phyloP scores from a whole-genome alignment of 1,140 invertebrate species.

The Papilio polytes region DNA sequence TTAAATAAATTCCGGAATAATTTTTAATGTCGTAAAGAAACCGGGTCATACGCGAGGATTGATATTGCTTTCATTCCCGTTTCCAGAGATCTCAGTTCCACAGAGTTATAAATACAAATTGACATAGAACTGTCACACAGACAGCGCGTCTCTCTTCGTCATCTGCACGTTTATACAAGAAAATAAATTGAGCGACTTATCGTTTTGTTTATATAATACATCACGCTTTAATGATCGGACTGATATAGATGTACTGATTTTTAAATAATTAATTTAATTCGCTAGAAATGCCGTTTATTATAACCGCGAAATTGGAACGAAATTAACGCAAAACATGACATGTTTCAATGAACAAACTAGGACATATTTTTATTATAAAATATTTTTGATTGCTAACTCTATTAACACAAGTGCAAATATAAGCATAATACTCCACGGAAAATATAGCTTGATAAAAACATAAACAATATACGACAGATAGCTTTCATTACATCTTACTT shows the following conservation, averaged over 20 bases:
- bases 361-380: neutral
- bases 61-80: slow-evolving; percentile 29
- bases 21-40: slow-evolving; percentile 13
- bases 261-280: slow-evolving; percentile 1
- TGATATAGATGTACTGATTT: neutral
- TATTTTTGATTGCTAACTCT: neutral
- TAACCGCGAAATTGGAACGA: neutral
- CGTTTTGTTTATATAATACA: slow-evolving; percentile 17
- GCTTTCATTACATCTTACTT: too few species aligned
- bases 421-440: too few species aligned
- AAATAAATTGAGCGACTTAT: slow-evolving; percentile 19
- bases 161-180: slow-evolving; percentile 7
- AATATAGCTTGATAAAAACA: too few species aligned
- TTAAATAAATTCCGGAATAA: neutral
- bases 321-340: neutral
- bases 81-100: slow-evolving; percentile 23
- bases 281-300: neutral
- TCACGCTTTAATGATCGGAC: neutral
- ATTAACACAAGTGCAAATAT: too few species aligned
- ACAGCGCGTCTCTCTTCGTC: neutral
- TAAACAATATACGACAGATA: too few species aligned
- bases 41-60: slow-evolving; percentile 26
- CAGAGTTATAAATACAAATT: slow-evolving; percentile 35
- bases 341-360: neutral
- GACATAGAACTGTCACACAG: slow-evolving; percentile 27